These are phyloP conservation scores for Gortyna flavago DNA, from an alignment of 2,888 invertebrate genomes.

Conservation along the genomic window DNA sequence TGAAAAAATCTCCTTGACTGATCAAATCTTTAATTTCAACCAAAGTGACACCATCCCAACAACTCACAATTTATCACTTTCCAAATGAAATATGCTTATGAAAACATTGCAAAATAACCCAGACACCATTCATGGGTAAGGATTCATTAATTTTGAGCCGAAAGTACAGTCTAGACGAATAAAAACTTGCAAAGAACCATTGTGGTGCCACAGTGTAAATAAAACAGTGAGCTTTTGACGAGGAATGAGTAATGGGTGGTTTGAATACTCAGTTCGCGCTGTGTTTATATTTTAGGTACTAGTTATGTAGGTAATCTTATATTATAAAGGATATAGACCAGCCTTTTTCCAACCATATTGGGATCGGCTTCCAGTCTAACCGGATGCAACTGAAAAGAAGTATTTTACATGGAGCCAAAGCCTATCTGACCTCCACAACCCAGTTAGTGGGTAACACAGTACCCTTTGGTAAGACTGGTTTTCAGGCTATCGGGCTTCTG, in stretches of 20 bases:
- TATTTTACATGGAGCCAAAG: background rate
- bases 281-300: constrained; percentile 5
- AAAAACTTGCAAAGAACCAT: constrained; percentile 58
- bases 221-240: constrained; percentile 35
- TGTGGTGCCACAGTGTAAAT: constrained; percentile 42
- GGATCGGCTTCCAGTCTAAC: background rate
- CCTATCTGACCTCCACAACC: background rate
- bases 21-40: constrained; percentile 7
- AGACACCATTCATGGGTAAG: constrained; percentile 57
- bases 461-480: background rate
- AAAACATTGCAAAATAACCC: constrained; percentile 58
- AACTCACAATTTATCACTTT: constrained; percentile 51
- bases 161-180: constrained; percentile 65
- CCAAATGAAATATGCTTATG: constrained; percentile 57
- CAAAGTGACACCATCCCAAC: constrained; percentile 10
- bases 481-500: background rate
- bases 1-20: background rate
- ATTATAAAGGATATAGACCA: background rate
- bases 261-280: background rate
- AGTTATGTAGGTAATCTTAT: background rate
- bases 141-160: constrained; percentile 62
- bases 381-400: background rate
- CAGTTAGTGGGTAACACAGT: background rate
- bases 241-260: constrained; percentile 46
- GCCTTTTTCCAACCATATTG: background rate